These are phyloP conservation scores for Neocrepidodera transversa DNA, from an alignment of 2,888 invertebrate species.

Conservation along the genomic window DNA sequence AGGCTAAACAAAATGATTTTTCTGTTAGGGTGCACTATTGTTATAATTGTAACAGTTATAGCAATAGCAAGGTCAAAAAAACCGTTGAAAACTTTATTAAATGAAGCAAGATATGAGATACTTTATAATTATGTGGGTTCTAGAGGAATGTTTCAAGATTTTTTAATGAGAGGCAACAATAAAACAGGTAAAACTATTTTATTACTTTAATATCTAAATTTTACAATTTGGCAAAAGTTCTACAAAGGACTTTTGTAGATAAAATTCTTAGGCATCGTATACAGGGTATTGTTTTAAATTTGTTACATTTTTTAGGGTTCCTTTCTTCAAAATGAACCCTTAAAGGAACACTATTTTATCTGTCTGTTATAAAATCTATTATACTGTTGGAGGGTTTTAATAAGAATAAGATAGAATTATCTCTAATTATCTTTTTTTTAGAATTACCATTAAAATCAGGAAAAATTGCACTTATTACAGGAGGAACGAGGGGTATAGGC, in stretches of 20 bases:
- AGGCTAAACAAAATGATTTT: slow-evolving; percentile 48
- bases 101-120: slow-evolving; percentile 64
- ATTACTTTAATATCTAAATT: too few species aligned
- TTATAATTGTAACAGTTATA: slow-evolving; percentile 48
- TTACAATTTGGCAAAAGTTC: not conserved
- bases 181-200: slow-evolving; percentile 59
- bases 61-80: slow-evolving; percentile 63
- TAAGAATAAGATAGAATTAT: too few species aligned
- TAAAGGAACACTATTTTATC: too few species aligned
- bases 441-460: slow-evolving; percentile 61
- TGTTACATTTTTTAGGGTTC: too few species aligned
- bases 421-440: slow-evolving; percentile 33
- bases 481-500: slow-evolving; percentile 88
- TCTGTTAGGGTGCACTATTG: slow-evolving; percentile 48
- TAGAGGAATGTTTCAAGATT: slow-evolving; percentile 68
- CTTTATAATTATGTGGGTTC: slow-evolving; percentile 69
- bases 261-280: too few species aligned
- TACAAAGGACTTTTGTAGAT: not conserved
- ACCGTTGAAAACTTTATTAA: slow-evolving; percentile 63
- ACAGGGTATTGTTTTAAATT: too few species aligned
- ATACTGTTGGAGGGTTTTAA: too few species aligned
- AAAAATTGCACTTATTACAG: slow-evolving; percentile 82
- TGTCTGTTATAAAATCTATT: too few species aligned
- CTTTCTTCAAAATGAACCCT: too few species aligned
- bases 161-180: slow-evolving; percentile 65